Evolutionary conservation across 2,113 vertebrate genomes (phyloP).

Genomic region (Esox niger): DNA sequence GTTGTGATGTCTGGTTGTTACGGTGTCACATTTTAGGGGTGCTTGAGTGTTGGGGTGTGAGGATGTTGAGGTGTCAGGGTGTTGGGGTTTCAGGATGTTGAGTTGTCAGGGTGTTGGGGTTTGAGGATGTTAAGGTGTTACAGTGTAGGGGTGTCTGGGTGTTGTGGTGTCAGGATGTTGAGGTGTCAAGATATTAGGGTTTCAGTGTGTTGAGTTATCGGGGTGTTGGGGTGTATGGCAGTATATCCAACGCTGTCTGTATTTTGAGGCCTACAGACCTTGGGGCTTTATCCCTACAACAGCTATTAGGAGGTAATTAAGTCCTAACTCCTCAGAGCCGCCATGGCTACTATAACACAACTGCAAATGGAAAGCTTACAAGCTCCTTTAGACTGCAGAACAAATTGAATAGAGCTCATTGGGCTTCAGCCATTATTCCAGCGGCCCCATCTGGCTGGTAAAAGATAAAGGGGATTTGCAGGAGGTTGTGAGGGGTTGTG

Average conservation of each 20-base stretch:
- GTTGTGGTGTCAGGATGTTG: not conserved
- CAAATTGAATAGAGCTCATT: slow-evolving; percentile 85
- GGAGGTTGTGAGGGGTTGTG: slow-evolving; percentile 74
- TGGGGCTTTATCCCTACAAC: slow-evolving; percentile 78
- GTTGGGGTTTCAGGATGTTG: not conserved
- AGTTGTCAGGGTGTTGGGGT: slow-evolving; percentile 14
- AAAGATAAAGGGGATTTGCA: slow-evolving; percentile 80
- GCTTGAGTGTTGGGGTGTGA: not conserved
- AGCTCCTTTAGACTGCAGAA: slow-evolving; percentile 86
- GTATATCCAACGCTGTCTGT: slow-evolving; percentile 25
- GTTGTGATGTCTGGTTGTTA: not conserved
- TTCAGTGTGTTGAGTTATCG: not conserved
- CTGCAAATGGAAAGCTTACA: slow-evolving; percentile 78
- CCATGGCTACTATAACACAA: slow-evolving; percentile 80
- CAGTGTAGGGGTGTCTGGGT: slow-evolving; percentile 40
- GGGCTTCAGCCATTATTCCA: slow-evolving; percentile 73
- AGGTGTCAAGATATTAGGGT: too few species aligned
- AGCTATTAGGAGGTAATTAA: slow-evolving; percentile 93
- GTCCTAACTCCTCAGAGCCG: slow-evolving; percentile 88
- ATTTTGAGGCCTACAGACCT: slow-evolving; percentile 50
- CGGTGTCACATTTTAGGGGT: too few species aligned
- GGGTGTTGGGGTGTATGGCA: slow-evolving; percentile 27
- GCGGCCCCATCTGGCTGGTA: slow-evolving; percentile 78
- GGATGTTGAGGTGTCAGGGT: slow-evolving; percentile 24
- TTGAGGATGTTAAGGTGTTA: slow-evolving; percentile 44